These are phyloP conservation scores for Trematomus loennbergii DNA, from an alignment of 2,113 vertebrate genomes.

Conservation along the genomic window DNA sequence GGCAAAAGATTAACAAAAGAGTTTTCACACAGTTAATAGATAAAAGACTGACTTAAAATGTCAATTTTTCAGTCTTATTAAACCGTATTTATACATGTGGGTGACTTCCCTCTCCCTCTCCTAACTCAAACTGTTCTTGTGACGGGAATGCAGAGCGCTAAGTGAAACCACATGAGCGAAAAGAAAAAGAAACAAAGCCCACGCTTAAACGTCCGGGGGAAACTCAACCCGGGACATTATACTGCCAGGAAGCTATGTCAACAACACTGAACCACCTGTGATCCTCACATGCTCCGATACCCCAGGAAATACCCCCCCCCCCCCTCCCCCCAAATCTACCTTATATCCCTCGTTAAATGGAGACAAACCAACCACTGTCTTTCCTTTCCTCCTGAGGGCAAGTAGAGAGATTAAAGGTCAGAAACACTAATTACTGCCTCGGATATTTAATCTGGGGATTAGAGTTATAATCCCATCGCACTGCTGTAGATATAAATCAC, in stretches of 20 bases:
- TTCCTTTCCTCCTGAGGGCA: constrained; percentile 11
- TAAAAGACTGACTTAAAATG: too few relatives aligned
- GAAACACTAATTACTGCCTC: constrained; percentile 64
- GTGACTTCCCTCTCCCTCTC: not conserved
- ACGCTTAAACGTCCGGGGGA: constrained; percentile 22
- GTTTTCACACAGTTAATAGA: too few relatives aligned
- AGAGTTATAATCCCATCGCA: constrained; percentile 63
- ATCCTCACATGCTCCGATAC: not conserved
- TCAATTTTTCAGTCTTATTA: not conserved
- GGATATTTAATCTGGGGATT: constrained; percentile 70
- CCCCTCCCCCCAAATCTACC: not conserved
- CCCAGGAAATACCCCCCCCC: constrained; percentile 3
- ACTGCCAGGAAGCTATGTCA: constrained; percentile 28
- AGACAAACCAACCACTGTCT: constrained; percentile 51
- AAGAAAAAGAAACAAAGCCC: constrained; percentile 7
- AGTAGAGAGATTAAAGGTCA: constrained; percentile 60
- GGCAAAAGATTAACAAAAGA: not conserved
- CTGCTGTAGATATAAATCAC: constrained; percentile 34
- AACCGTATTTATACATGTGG: not conserved
- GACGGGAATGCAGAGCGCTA: constrained; percentile 9
- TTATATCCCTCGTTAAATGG: not conserved
- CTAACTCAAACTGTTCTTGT: not conserved
- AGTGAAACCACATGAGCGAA: constrained; percentile 63
- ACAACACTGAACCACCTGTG: constrained; percentile 50
- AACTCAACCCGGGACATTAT: constrained; percentile 15